Evolutionary conservation across 2,113 vertebrate genomes (phyloP), one percentile per base, ranked within the genome.

Genomic region (Dasyornis broadbenti): DNA sequence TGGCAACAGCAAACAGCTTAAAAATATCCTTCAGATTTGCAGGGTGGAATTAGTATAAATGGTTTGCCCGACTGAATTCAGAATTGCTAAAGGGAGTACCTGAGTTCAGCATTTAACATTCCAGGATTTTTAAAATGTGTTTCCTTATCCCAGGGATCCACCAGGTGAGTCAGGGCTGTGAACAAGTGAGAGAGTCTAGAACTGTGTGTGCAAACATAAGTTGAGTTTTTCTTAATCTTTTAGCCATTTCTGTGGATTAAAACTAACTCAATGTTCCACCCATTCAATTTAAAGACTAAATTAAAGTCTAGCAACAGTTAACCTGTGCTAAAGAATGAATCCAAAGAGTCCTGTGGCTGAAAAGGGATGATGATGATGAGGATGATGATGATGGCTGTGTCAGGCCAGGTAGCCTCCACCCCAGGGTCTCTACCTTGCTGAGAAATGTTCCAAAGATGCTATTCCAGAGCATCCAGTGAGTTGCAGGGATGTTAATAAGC

Each of bases 151-250:
- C 52, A n/a, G 52, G 9, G 84, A 54, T 61, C 50, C 28, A 30
- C 28, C 5, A 23, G 37, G 54, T 42, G 22, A 22, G 28, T 6
- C 0, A 0, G 18, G 37, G 35, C 73, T 87, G 42, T 0, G 14
- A 53, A n/a, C 11, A 26, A 37, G 11, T 1, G 52, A 39, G 31
- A 24, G n/a, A 20, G 6, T 6, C 24, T 14, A 3, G 37, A 52
- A 31, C 30, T 82, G 15, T 7, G 13, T 6, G 13, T 39, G 42
- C 21, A 61, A 78, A 22, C 15, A 7, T 1, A 23, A 42, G 8
- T 1, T 24, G 54, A 37, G 31, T 2, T 75, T 81, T 84, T 23
- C n/a, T 60, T 73, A 18, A 3, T 16, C 20, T 39, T 84, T 54
- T 28, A 71, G 9, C 45, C 50, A 49, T 49, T 69, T n/a, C 26